A percentile compares a stretch with the other conserved stretches of the same genome.
Evolutionary conservation across 2,113 vertebrate species (phyloP).

Genomic region (Campylomormyrus numenius): DNA sequence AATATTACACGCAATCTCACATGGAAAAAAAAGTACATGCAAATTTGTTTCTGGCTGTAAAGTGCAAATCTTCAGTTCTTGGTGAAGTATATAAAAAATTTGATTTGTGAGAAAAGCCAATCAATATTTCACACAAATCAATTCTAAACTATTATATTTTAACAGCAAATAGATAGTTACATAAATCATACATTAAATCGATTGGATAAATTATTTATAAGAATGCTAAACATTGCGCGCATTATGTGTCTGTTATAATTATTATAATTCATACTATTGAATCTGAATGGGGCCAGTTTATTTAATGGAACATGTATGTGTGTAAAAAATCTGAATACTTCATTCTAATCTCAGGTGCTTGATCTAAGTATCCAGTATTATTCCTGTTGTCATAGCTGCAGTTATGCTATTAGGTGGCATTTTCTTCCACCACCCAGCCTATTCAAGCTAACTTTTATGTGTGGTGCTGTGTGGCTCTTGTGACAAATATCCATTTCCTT

Average conservation of each 20-base stretch:
- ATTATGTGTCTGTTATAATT: not conserved
- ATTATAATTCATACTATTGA: not conserved
- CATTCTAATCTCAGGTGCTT: not conserved
- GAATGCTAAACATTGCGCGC: not conserved
- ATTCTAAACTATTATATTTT: not conserved
- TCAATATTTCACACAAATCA: not conserved
- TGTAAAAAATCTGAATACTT: not conserved
- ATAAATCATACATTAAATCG: not conserved
- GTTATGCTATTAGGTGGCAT: not conserved
- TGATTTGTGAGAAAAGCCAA: not conserved
- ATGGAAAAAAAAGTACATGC: not conserved
- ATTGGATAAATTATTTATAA: not conserved
- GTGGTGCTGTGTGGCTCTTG: not conserved
- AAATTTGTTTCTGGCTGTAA: not conserved
- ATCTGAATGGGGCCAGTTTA: not conserved
- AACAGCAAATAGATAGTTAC: not conserved
- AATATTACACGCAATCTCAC: too few species aligned
- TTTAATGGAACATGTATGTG: not conserved
- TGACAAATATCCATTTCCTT: not conserved
- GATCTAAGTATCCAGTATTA: not conserved
- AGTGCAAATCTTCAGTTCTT: not conserved
- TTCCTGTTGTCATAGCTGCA: not conserved
- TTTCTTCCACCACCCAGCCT: not conserved
- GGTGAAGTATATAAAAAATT: not conserved
- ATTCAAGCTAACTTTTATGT: not conserved